These are phyloP conservation scores for Andricus quercusramuli DNA, from an alignment of 2,888 invertebrate genomes.

Conservation along the genomic window DNA sequence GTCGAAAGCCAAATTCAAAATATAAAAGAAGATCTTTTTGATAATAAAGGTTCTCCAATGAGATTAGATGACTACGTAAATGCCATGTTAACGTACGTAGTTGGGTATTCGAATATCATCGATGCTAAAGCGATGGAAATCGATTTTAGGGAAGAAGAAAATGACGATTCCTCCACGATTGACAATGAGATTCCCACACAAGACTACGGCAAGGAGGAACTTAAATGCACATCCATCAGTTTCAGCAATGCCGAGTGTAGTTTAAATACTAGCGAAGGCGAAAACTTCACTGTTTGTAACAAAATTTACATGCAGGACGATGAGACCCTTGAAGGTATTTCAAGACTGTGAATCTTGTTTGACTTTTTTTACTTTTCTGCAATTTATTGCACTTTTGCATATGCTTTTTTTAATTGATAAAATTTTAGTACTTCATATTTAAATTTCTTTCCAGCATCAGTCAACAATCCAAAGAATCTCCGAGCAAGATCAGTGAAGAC, in stretches of 20 bases:
- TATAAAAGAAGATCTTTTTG: background rate
- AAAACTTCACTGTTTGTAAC: background rate
- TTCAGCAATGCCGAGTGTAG: background rate
- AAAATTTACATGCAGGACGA: background rate
- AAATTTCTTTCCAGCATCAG: background rate
- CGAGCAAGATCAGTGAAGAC: background rate
- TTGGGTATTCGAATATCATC: slow-evolving; percentile 1
- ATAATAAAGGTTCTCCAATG: background rate
- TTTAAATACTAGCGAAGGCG: background rate
- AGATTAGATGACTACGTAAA: slow-evolving; percentile 6
- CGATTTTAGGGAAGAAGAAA: background rate
- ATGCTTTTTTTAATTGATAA: background rate
- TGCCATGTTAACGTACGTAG: background rate
- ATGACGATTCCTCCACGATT: background rate
- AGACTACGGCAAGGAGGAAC: background rate
- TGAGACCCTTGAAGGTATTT: background rate
- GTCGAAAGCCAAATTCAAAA: slow-evolving; percentile 21
- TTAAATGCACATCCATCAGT: background rate
- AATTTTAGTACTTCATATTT: background rate
- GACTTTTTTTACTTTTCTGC: background rate
- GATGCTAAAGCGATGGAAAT: slow-evolving; percentile 6
- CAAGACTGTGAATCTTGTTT: background rate
- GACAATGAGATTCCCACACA: background rate
- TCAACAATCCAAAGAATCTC: background rate
- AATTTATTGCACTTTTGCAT: background rate